A percentile compares a stretch with the other conserved stretches of the same genome.
Conservation (phyloP, 2,113 vertebrate species). For the Lophius piscatorius region DNA sequence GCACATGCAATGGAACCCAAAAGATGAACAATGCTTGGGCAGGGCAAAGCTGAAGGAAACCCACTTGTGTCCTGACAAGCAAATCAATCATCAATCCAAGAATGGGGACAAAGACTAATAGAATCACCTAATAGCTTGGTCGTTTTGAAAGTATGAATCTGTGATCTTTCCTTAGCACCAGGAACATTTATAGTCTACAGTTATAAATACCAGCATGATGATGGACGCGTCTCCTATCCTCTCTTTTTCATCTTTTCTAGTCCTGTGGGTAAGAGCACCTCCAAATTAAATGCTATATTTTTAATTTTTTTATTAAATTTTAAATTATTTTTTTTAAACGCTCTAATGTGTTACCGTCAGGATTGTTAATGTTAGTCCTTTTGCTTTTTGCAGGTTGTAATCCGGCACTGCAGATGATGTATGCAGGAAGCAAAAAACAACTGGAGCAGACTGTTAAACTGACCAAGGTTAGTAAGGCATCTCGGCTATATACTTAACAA, state of each 20-base stretch:
- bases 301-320: background rate
- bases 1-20: too few species aligned
- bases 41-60: too few species aligned
- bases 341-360: too few species aligned
- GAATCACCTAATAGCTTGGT: too few species aligned
- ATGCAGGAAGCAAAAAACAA: constrained; percentile 96
- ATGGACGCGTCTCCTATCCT: constrained; percentile 94
- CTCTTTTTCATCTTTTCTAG: constrained; percentile 99
- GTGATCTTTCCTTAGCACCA: constrained; percentile 85
- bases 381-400: constrained; percentile 84
- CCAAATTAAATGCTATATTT: accelerated
- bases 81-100: too few species aligned
- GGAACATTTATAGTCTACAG: constrained; percentile 96
- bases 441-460: constrained; percentile 91
- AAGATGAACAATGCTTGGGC: too few species aligned
- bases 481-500: background rate
- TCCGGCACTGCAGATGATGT: constrained; percentile 98
- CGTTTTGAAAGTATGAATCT: too few species aligned
- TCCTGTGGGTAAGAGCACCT: constrained; percentile 86
- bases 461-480: constrained; percentile 85
- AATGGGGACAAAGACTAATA: too few species aligned
- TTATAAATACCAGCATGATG: constrained; percentile 95
- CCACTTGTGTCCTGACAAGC: too few species aligned
- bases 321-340: background rate
- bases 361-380: background rate